Percentiles rank a stretch among this genome's conserved stretches.
phyloP scores from a whole-genome alignment of 2,113 vertebrate genomes.

The Balaenoptera acutorostrata region DNA sequence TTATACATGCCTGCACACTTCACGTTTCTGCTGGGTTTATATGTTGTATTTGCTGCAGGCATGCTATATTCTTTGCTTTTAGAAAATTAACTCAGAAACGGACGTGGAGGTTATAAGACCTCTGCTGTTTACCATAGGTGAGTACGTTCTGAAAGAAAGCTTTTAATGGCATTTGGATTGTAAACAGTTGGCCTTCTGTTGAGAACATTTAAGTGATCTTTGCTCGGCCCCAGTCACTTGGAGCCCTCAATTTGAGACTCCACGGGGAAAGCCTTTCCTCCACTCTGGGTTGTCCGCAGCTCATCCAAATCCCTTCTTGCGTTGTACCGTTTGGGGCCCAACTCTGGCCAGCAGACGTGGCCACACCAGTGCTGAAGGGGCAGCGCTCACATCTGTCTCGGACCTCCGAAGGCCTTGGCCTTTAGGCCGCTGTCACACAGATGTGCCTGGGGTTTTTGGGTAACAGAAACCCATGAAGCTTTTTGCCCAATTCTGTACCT shows the following conservation, averaged over 20 bases:
- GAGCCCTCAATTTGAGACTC: not conserved
- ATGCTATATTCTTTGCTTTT: slow-evolving; percentile 64
- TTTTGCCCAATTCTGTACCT: not conserved
- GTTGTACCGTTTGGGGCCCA: not conserved
- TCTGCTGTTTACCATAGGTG: slow-evolving; percentile 75
- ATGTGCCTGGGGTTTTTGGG: not conserved
- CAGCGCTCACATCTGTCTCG: not conserved
- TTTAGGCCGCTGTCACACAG: not conserved
- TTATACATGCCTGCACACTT: slow-evolving; percentile 75
- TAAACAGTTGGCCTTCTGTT: slow-evolving; percentile 57
- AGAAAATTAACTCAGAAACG: not conserved
- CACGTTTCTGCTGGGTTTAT: slow-evolving; percentile 66
- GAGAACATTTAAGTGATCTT: slow-evolving; percentile 15
- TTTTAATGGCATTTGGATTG: slow-evolving; percentile 71
- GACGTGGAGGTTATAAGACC: slow-evolving; percentile 60
- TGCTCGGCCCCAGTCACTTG: not conserved
- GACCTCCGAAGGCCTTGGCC: not conserved
- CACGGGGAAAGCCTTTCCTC: not conserved
- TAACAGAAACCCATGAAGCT: not conserved
- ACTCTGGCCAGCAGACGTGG: not conserved
- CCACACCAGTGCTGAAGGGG: not conserved
- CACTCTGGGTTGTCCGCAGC: not conserved
- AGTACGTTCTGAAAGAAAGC: slow-evolving; percentile 78
- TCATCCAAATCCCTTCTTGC: not conserved
- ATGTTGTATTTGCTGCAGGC: slow-evolving; percentile 62